Evolutionary conservation across 2,797 vertebrate species (phyloP).

Genomic region (Neolamprologus multifasciatus): DNA sequence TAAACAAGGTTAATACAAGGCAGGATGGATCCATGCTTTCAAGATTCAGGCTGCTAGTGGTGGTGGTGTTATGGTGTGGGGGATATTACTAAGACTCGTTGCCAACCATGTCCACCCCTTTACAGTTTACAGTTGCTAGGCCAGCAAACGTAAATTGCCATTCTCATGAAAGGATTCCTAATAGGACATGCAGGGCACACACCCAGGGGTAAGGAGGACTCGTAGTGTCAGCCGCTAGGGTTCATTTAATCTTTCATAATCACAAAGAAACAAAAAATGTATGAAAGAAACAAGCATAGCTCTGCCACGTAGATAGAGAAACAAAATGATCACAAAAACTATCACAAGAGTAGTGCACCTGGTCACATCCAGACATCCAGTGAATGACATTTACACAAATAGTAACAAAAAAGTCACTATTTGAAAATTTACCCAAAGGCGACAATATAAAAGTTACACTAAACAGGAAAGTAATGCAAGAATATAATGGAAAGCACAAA

Average conservation of each 20-base stretch:
- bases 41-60: background rate
- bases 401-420: background rate
- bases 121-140: background rate
- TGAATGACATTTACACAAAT: background rate
- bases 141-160: background rate
- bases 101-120: background rate
- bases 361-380: background rate
- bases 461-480: background rate
- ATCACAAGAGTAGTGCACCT: background rate
- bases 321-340: background rate
- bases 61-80: background rate
- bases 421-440: background rate
- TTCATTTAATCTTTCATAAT: background rate
- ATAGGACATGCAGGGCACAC: background rate
- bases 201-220: background rate
- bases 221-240: background rate
- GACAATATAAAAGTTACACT: background rate
- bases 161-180: background rate
- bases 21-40: background rate
- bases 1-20: background rate
- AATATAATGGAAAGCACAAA: background rate
- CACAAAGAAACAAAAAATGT: background rate
- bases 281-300: background rate
- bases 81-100: background rate
- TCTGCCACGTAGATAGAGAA: background rate